A percentile compares a stretch with the other conserved stretches of the same genome.
Evolutionary conservation across 2,797 vertebrate species (phyloP).

Genomic region (Aphelocoma californica): DNA sequence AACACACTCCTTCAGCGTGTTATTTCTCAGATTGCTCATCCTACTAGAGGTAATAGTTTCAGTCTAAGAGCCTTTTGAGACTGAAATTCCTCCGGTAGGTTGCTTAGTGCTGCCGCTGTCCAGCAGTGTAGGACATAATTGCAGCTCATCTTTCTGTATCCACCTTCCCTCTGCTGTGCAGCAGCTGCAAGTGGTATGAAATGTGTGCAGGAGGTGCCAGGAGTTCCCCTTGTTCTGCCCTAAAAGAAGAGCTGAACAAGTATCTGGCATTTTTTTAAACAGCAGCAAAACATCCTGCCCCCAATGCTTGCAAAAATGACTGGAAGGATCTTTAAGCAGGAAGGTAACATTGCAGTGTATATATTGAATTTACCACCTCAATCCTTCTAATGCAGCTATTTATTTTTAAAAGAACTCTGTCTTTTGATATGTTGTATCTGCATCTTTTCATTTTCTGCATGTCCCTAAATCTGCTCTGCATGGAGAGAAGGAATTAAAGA

Average conservation of each 20-base stretch:
- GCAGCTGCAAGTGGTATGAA: background rate
- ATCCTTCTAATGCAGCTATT: background rate
- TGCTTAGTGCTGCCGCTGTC: background rate
- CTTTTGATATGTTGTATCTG: background rate
- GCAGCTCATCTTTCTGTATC: background rate
- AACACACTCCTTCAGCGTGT: background rate
- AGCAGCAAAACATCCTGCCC: background rate
- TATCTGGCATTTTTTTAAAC: background rate
- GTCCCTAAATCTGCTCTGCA: background rate
- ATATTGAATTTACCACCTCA: rapidly evolving
- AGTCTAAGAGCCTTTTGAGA: background rate
- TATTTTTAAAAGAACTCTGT: background rate
- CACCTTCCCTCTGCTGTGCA: background rate
- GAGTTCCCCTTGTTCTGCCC: background rate
- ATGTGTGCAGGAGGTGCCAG: background rate
- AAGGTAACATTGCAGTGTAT: background rate
- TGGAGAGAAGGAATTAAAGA: background rate
- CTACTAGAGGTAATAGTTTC: background rate
- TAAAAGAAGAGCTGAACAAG: background rate
- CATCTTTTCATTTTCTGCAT: background rate
- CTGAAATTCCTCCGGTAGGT: background rate
- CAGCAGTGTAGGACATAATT: background rate
- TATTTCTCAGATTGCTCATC: background rate
- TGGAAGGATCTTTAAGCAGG: background rate
- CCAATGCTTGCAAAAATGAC: background rate